Conservation (phyloP, 2,888 invertebrate genomes). For the Hypsopygia costalis region DNA sequence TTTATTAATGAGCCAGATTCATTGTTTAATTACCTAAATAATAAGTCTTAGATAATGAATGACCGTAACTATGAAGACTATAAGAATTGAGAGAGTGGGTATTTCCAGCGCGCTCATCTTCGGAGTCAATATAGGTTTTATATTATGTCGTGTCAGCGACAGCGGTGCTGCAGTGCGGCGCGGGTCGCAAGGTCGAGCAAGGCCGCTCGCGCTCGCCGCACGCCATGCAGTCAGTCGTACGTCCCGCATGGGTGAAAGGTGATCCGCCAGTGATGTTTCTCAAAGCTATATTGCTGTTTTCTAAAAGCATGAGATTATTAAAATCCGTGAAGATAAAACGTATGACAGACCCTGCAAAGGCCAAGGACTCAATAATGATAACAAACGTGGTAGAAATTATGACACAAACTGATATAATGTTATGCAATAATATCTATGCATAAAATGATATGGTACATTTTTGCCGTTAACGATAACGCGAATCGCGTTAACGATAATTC, state of each 20-base stretch:
- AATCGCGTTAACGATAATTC: too few species aligned
- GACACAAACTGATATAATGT: too few species aligned
- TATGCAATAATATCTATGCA: too few species aligned
- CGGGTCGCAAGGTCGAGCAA: conserved; percentile 35
- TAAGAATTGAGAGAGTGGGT: neutral
- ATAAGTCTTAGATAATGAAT: too few species aligned
- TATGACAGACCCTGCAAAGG: too few species aligned
- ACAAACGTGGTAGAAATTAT: too few species aligned
- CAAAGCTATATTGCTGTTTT: neutral
- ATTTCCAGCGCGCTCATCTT: neutral
- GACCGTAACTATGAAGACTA: too few species aligned
- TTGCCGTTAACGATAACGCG: too few species aligned
- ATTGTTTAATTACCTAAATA: neutral
- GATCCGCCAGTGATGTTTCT: neutral
- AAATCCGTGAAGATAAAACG: neutral
- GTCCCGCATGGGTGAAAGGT: conserved; percentile 22
- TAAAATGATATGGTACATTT: too few species aligned
- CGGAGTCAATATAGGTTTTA: neutral
- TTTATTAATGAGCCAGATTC: too few species aligned
- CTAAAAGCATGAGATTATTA: neutral
- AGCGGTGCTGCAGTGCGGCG: neutral
- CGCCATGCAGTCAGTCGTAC: conserved; percentile 8
- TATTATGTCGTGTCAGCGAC: too few species aligned
- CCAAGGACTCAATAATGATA: too few species aligned
- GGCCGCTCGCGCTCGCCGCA: conserved; percentile 24